A percentile compares a stretch with the other conserved stretches of the same genome.
These are phyloP conservation scores for Muntiacus muntjak DNA, from an alignment of 2,113 vertebrate genomes.

Conservation along the genomic window DNA sequence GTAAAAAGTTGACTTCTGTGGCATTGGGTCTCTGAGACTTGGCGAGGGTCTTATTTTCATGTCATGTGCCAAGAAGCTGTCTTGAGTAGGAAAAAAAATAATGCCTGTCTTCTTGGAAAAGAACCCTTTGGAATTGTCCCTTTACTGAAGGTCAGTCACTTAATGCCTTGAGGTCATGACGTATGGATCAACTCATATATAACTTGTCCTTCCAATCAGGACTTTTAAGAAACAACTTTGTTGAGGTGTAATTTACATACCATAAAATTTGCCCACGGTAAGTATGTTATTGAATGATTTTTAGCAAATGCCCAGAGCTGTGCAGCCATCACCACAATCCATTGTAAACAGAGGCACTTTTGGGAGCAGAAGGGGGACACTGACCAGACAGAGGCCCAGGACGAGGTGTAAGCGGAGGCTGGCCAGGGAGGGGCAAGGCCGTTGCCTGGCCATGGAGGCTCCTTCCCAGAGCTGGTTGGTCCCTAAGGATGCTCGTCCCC, in stretches of 20 bases:
- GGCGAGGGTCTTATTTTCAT: not conserved
- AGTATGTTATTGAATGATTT: not conserved
- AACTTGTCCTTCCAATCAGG: not conserved
- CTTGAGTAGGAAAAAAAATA: not conserved
- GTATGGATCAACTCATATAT: not conserved
- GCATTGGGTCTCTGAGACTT: not conserved
- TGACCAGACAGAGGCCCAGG: not conserved
- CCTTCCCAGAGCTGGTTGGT: not conserved
- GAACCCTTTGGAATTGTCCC: not conserved
- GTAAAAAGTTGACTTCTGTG: not conserved
- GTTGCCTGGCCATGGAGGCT: accelerated
- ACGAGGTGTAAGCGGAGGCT: not conserved
- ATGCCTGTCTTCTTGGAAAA: not conserved
- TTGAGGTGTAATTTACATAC: not conserved
- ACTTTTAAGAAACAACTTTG: not conserved
- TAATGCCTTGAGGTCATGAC: not conserved
- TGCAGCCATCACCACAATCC: not conserved
- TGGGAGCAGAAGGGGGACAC: not conserved
- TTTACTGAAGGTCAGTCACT: not conserved
- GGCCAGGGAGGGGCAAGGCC: not conserved
- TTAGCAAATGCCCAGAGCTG: not conserved
- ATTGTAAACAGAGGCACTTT: not conserved
- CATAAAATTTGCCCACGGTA: not conserved
- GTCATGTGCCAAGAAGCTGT: not conserved
- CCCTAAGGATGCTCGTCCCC: not conserved